A percentile compares a stretch with the other conserved stretches of the same genome.
Conservation (phyloP, 2,888 invertebrate species). For the Cantharis rustica region DNA sequence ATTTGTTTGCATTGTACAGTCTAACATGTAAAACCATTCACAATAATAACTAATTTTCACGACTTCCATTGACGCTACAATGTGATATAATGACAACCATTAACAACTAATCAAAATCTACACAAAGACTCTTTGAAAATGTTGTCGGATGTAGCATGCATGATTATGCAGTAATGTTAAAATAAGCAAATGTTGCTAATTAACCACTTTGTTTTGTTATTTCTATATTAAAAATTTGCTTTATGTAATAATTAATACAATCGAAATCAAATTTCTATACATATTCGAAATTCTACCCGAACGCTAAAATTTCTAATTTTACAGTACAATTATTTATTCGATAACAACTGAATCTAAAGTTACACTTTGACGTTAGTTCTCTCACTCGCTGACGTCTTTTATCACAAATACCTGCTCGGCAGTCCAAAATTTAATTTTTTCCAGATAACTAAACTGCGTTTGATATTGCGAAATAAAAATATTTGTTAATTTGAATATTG, state of each 20-base stretch:
- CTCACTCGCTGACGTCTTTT: constrained; percentile 8
- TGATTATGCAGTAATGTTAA: background rate
- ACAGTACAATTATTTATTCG: background rate
- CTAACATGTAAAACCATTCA: constrained; percentile 35
- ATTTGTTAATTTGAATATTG: background rate
- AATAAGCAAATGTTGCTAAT: constrained; percentile 15
- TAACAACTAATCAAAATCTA: constrained; percentile 27
- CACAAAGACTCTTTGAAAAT: constrained; percentile 22
- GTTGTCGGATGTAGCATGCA: constrained; percentile 17
- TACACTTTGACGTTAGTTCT: constrained; percentile 9
- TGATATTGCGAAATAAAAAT: background rate
- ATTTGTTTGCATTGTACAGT: background rate
- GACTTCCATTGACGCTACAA: constrained; percentile 50
- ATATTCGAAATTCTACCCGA: too few species aligned
- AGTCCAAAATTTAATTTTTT: background rate
- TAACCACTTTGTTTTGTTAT: constrained; percentile 5
- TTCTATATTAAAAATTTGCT: background rate
- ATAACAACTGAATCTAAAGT: constrained; percentile 13
- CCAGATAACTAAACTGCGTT: background rate
- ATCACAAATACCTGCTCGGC: background rate
- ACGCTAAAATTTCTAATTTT: too few species aligned
- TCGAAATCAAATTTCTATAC: background rate
- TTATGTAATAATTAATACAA: background rate
- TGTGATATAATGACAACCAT: constrained; percentile 43
- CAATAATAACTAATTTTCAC: constrained; percentile 55